Conservation (phyloP, 2,113 vertebrate genomes). For the Sapayoa aenigma region DNA sequence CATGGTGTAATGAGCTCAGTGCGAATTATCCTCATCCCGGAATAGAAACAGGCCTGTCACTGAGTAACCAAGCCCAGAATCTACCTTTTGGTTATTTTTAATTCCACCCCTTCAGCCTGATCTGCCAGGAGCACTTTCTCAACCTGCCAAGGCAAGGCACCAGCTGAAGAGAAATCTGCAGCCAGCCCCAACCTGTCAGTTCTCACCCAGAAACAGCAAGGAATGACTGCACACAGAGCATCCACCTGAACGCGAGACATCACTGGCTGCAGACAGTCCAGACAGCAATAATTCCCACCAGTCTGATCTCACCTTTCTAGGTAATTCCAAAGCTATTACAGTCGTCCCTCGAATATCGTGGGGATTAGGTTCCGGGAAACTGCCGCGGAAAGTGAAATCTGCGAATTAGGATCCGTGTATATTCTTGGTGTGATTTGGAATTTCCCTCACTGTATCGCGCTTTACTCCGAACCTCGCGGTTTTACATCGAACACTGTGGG, state of each 20-base stretch:
- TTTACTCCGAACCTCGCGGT: too few species aligned
- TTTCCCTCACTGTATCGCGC: too few species aligned
- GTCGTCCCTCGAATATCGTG: too few species aligned
- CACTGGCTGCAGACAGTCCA: not conserved
- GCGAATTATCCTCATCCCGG: not conserved
- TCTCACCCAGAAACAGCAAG: not conserved
- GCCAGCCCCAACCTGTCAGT: not conserved
- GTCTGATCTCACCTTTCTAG: not conserved
- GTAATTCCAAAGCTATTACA: not conserved
- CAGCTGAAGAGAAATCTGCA: not conserved
- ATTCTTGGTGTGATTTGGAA: too few species aligned
- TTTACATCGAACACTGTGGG: too few species aligned
- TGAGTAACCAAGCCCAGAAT: constrained; percentile 9
- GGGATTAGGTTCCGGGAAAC: too few species aligned
- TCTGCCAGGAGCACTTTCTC: not conserved
- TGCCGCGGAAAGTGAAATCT: too few species aligned
- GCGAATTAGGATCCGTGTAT: too few species aligned
- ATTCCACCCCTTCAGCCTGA: not conserved
- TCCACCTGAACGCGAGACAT: not conserved
- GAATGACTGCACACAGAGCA: not conserved
- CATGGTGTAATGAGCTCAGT: constrained; percentile 32
- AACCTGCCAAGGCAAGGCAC: not conserved
- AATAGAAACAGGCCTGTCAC: constrained; percentile 29
- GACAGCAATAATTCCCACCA: not conserved
- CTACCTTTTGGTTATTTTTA: constrained; percentile 40